phyloP scores from a whole-genome alignment of 2,888 invertebrate species.

The Terebella lapidaria region DNA sequence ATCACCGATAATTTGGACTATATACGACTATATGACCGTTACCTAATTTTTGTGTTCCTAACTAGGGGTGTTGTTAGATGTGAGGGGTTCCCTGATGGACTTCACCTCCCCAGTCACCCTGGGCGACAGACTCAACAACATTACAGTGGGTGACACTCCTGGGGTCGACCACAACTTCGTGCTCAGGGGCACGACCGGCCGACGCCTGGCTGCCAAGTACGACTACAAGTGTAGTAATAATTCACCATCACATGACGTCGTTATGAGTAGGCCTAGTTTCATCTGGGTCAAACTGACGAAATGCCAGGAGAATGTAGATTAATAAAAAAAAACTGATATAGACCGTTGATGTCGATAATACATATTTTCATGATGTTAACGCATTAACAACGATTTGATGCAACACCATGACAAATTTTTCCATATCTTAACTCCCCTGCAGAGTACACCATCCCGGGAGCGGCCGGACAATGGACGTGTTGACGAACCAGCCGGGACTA shows the following conservation, averaged over 20 bases:
- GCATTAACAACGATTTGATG: no score
- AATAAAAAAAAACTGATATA: no score
- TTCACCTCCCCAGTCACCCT: no score
- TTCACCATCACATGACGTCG: no score
- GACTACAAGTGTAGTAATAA: background rate
- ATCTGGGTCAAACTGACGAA: no score
- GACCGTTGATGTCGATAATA: no score
- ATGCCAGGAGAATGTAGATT: no score
- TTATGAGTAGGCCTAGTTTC: no score
- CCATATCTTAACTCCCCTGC: no score
- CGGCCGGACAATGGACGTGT: constrained; percentile 64
- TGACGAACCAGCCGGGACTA: constrained; percentile 82
- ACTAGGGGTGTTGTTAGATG: constrained; percentile 8
- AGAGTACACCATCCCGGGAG: background rate
- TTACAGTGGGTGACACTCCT: constrained; percentile 48
- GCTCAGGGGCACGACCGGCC: constrained; percentile 18
- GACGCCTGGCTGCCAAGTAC: constrained; percentile 16
- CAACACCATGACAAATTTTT: no score
- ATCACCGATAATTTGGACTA: no score
- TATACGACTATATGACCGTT: background rate
- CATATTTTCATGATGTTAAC: no score
- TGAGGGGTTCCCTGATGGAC: constrained; percentile 11
- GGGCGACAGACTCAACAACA: constrained; percentile 10
- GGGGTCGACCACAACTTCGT: constrained; percentile 20
- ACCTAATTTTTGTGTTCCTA: background rate